Evolutionary conservation across 2,888 invertebrate genomes (phyloP), one percentile per base, ranked within the genome.

Genomic region (Spialia ferax): DNA sequence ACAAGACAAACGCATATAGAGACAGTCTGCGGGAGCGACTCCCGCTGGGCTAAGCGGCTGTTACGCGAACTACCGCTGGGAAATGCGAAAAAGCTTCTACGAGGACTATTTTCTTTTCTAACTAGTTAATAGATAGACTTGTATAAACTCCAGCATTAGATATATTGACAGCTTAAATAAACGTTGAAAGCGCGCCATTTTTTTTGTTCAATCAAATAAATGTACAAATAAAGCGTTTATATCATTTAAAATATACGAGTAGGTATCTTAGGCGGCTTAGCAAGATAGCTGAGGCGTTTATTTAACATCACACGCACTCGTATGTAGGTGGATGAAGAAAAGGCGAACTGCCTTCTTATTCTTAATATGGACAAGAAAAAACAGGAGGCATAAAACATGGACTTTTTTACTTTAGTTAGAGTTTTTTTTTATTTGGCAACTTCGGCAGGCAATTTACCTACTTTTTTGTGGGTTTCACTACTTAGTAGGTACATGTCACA

Each of bases 21-120:
- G 57, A 65, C 52, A 59, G 50, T 48, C 6, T 15, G 15, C 32
- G 54, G 15, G 11, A 13, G 0, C 10, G 20, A 32, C 38, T 68
- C 78, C 74, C 71, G 76, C 73, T 70, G 78, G 32, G 78, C 64
- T n/a, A 10, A 70, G 67, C 69, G 65, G 74, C 63, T 48, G 32
- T 66, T 71, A 42, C 67, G 69, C 75, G 70, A 68, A 61, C 75
- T 75, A 74, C 78, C 71, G 77, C 75, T 79, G 84, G 67, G 83
- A 79, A 86, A 88, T 84, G 84, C 75, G 80, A 79, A 79, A 87
- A 82, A 77, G 82, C 77, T 86, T 80, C 87, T 83, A 79, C 20
- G 35, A 15, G 35, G 75, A 54, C 79, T 54, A 20, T 48, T n/a
- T 48, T 42, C 18, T 48, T 48, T 48, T 48, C 23, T 72, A 73